Conservation (phyloP, 2,797 vertebrate genomes). For the Chelidonichthys spinosus region DNA sequence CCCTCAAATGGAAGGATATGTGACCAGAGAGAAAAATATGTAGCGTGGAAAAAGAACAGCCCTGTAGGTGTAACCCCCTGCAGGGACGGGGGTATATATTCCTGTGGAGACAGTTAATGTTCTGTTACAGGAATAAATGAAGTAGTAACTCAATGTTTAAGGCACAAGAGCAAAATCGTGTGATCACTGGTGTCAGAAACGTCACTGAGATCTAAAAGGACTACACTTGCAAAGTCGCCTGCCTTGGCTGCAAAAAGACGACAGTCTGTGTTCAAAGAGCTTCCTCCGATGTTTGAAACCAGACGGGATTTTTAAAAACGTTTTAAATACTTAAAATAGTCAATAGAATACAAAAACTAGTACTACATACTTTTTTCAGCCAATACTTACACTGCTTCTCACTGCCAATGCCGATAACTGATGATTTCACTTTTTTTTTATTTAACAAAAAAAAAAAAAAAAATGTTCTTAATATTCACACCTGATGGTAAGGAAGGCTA, state of each 20-base stretch:
- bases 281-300: constrained; percentile 31
- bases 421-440: background rate
- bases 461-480: background rate
- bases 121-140: constrained; percentile 40
- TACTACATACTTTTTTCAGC: background rate
- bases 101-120: constrained; percentile 53
- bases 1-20: constrained; percentile 57
- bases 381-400: background rate
- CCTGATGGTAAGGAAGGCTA: background rate
- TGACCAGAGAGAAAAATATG: constrained; percentile 53
- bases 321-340: constrained; percentile 27
- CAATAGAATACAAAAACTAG: constrained; percentile 9
- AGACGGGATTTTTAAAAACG: constrained; percentile 3
- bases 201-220: constrained; percentile 57
- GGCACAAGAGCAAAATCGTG: constrained; percentile 49
- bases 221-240: constrained; percentile 44
- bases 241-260: constrained; percentile 48
- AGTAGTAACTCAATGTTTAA: constrained; percentile 49
- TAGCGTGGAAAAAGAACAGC: constrained; percentile 49
- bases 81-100: constrained; percentile 55
- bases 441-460: background rate
- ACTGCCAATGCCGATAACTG: background rate
- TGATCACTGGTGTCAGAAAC: constrained; percentile 61
- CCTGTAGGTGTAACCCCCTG: constrained; percentile 58
- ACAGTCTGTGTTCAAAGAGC: constrained; percentile 54